phyloP scores from a whole-genome alignment of 2,113 vertebrate species.

The human region DNA sequence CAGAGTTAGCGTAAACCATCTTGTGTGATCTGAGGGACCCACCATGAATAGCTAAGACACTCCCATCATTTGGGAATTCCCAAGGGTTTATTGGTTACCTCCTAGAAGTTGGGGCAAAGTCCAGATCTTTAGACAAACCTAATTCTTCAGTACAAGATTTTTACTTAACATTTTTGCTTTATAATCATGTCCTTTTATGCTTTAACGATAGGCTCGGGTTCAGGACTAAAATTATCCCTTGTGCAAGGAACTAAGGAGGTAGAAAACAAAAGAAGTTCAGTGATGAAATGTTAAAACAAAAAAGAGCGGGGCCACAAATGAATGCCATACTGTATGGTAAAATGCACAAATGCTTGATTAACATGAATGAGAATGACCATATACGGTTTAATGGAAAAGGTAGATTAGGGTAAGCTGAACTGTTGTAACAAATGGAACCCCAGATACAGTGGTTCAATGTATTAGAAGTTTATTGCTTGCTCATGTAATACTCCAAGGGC shows the following conservation, averaged over 20 bases:
- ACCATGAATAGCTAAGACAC: not conserved
- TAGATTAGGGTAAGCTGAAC: not conserved
- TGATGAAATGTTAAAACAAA: not conserved
- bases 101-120: not conserved
- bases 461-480: not conserved
- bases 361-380: not conserved
- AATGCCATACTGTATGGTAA: not conserved
- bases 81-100: not conserved
- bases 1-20: not conserved
- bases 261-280: not conserved
- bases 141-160: not conserved
- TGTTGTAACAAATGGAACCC: not conserved
- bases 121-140: not conserved
- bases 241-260: not conserved
- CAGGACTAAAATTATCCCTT: not conserved
- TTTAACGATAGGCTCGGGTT: not conserved
- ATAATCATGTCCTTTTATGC: not conserved
- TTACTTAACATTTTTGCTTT: not conserved
- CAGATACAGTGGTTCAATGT: not conserved
- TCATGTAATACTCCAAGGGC: not conserved
- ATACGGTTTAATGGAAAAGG: not conserved
- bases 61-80: not conserved
- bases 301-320: not conserved
- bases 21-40: not conserved
- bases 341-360: not conserved